These are phyloP conservation scores for Tenthredo amoena DNA, from an alignment of 2,888 invertebrate genomes.

Conservation along the genomic window DNA sequence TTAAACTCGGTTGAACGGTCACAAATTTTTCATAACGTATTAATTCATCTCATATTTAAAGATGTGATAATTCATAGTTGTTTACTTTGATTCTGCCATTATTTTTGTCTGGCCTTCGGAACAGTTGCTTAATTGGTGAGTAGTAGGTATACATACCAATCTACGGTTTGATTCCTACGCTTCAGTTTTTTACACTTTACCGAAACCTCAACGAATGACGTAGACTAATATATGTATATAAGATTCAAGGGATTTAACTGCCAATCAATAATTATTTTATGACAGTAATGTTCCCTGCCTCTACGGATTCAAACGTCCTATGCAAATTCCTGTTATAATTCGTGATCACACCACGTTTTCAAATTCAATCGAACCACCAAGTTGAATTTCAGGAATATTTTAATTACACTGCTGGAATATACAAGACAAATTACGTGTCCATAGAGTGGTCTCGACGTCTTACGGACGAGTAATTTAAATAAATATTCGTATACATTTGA, in stretches of 20 bases:
- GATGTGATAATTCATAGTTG: background rate
- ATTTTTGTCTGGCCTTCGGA: background rate
- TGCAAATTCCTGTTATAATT: background rate
- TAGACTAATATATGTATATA: background rate
- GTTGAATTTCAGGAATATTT: background rate
- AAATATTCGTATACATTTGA: background rate
- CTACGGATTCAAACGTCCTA: background rate
- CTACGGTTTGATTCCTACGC: background rate
- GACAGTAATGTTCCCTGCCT: background rate
- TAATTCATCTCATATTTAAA: background rate
- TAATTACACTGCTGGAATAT: background rate
- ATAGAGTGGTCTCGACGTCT: background rate
- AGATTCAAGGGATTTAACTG: background rate
- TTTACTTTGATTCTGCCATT: background rate
- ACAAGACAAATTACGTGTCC: background rate
- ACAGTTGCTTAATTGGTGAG: background rate
- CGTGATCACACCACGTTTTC: background rate
- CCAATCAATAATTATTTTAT: background rate
- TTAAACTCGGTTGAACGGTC: background rate
- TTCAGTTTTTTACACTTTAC: background rate
- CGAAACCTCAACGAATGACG: background rate
- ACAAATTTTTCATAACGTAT: background rate
- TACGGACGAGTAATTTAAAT: background rate
- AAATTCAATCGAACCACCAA: background rate
- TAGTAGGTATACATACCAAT: background rate